A percentile compares a stretch with the other conserved stretches of the same genome.
Evolutionary conservation across 2,888 invertebrate genomes (phyloP).

Genomic region (Lamellibrachia satsuma): DNA sequence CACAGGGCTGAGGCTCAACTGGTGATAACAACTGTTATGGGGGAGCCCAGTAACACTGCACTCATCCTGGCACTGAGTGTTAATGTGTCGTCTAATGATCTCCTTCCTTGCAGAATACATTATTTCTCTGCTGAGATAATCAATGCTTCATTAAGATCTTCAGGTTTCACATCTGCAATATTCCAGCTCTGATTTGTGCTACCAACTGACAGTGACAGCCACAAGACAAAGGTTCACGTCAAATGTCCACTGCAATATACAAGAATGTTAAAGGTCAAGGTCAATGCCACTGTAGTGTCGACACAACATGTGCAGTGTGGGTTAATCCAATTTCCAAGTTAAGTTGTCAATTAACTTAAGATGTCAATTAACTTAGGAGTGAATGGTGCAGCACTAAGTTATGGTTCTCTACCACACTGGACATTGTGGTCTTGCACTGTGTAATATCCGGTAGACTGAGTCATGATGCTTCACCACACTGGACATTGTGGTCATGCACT

Average conservation of each 20-base stretch:
- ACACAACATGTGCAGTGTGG: not conserved
- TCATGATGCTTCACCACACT: not conserved
- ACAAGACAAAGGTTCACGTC: not conserved
- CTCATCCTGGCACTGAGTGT: not conserved
- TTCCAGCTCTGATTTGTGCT: not conserved
- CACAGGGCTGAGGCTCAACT: not conserved
- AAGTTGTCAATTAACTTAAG: not conserved
- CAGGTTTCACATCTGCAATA: not conserved
- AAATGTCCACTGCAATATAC: not conserved
- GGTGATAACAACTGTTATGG: not conserved
- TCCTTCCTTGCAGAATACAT: not conserved
- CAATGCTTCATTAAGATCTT: slow-evolving; percentile 17
- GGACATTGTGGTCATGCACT: not conserved
- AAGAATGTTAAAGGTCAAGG: not conserved
- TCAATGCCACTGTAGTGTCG: not conserved
- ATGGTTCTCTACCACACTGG: not conserved
- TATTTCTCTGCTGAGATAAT: not conserved
- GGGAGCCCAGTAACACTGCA: not conserved
- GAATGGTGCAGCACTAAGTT: not conserved
- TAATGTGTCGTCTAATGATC: not conserved
- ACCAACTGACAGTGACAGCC: not conserved
- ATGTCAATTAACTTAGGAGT: not conserved
- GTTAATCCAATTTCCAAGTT: not conserved
- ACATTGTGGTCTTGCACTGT: not conserved
- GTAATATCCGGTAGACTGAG: not conserved